Conservation (phyloP, 2,888 invertebrate genomes). For the Fissipunctia ypsillon region DNA sequence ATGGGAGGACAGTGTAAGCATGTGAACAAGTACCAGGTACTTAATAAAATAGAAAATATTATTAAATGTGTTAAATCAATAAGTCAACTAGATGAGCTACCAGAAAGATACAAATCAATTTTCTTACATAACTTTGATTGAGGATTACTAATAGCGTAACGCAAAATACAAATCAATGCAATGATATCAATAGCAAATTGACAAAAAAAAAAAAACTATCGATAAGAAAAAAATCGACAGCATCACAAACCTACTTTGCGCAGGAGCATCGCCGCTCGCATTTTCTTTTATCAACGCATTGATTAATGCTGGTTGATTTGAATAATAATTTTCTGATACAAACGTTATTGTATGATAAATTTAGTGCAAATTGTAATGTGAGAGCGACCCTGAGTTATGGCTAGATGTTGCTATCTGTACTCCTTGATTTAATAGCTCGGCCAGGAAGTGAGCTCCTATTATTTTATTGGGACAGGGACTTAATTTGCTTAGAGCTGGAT, state of each 20-base stretch:
- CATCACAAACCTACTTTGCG: constrained; percentile 75
- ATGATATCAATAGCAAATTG: background rate
- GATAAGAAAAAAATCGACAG: constrained; percentile 43
- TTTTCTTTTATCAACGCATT: constrained; percentile 90
- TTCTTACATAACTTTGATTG: background rate
- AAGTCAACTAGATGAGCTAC: background rate
- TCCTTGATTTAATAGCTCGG: constrained; percentile 64
- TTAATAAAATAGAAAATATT: no score
- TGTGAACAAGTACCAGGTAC: no score
- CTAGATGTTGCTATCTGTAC: constrained; percentile 63
- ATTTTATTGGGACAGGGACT: constrained; percentile 50
- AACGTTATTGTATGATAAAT: constrained; percentile 91
- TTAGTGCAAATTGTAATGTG: constrained; percentile 90
- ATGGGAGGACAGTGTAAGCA: no score
- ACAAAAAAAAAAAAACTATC: constrained; percentile 17
- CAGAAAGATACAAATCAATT: background rate
- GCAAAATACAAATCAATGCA: background rate
- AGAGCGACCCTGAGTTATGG: constrained; percentile 72
- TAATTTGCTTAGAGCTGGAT: constrained; percentile 44
- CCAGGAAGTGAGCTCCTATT: constrained; percentile 62
- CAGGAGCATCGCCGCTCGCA: constrained; percentile 85
- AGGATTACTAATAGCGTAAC: no score
- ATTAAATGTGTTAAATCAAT: no score
- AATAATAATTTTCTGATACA: constrained; percentile 90
- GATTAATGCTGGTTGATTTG: constrained; percentile 90